A percentile compares a stretch with the other conserved stretches of the same genome.
These are phyloP conservation scores for Anas platyrhynchos DNA, from an alignment of 2,113 vertebrate genomes.

Conservation along the genomic window DNA sequence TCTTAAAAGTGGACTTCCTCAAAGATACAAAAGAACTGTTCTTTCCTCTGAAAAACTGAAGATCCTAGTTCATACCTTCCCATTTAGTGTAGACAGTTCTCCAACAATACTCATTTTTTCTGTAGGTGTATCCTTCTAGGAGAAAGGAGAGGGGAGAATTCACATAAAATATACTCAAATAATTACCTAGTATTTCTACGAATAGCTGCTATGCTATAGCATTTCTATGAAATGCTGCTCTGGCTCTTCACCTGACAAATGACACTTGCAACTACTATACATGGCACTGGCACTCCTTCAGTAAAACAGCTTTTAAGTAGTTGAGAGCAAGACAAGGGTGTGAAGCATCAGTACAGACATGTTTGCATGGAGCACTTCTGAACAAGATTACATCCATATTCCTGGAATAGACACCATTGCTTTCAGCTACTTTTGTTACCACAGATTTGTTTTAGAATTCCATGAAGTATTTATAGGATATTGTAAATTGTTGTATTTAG, in stretches of 20 bases:
- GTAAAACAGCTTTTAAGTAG: neutral
- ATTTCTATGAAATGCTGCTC: neutral
- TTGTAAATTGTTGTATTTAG: neutral
- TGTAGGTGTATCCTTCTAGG: constrained; percentile 80
- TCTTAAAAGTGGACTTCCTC: neutral
- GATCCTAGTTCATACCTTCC: constrained; percentile 76
- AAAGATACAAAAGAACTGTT: neutral
- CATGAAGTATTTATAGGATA: neutral
- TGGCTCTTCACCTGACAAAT: neutral
- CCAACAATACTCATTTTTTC: constrained; percentile 81
- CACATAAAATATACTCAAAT: neutral
- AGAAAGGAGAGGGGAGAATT: neutral
- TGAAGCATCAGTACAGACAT: neutral
- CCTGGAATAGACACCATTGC: neutral
- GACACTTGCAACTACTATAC: neutral
- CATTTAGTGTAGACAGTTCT: constrained; percentile 78
- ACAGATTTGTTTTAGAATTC: neutral
- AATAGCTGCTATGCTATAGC: neutral
- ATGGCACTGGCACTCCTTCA: neutral
- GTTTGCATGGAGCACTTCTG: neutral
- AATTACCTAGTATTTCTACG: neutral
- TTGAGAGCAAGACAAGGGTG: neutral
- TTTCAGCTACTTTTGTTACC: neutral
- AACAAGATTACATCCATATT: neutral
- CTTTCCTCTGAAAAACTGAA: neutral